Base-by-base conservation (phyloP, 2,888 invertebrate species). In the Oxyteleia sp. region DNA sequence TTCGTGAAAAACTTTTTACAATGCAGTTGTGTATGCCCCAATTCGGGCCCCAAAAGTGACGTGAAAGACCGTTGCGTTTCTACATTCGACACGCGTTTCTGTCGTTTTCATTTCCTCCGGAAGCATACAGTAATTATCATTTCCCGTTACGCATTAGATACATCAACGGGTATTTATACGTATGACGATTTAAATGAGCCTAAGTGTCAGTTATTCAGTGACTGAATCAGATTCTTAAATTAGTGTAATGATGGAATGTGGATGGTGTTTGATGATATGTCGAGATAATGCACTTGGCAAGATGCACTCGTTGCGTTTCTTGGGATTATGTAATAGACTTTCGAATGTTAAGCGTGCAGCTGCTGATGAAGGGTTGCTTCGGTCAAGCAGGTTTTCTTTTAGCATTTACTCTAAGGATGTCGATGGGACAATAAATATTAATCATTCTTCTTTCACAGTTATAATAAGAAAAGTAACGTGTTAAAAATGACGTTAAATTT, bases 51-150 rank as follows among this genome's bases (percentile, higher is more conserved):
- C 45, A 15, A 55, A 38, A 57, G 35, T 18, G 10, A 38, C 11
- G 16, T 11, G 15, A 13, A 41, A 43, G 35, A 80, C 64, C 49
- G 71, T 64, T 69, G 63, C 8, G 43, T 32, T 49, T 57, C 20
- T 64, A 13, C 23, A 72, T 66, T 79, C 71, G n/a, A 16, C 16
- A 4, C 63, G 41, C 47, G 57, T 32, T 41, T 49, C 32, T 59
- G 38, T 72, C 66, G 26, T 49, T 53, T 69, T 57, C 74, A 75
- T 69, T 75, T 81, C 81, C 74, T 63, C 49, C 81, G 74, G 81
- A 75, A 81, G 81, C 63, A 69, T 81, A 74, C 55, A 47, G 72
- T 66, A 71, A 66, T 79, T 79, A 71, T 41, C 18, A 43, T 29
- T 18, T 35, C 38, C n/a, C 57, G 66, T 59, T 71, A 53, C 35